Conservation (phyloP, 2,113 vertebrate genomes). For the Cavia aperea region DNA sequence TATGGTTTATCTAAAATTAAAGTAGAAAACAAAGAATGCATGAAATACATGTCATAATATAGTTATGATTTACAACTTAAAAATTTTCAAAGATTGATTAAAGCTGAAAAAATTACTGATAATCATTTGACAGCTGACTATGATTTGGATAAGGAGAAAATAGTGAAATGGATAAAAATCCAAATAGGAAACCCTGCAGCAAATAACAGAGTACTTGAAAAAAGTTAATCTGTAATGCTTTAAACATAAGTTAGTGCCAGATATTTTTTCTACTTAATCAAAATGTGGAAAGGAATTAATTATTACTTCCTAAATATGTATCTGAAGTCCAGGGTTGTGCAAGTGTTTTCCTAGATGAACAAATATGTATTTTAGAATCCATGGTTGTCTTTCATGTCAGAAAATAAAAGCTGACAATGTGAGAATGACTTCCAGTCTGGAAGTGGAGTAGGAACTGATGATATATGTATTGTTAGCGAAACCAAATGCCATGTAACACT, state of each 20-base stretch:
- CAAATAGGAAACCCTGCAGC: background rate
- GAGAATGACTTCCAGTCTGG: conserved; percentile 37
- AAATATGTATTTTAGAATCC: conserved; percentile 47
- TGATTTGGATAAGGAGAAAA: background rate
- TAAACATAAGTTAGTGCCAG: background rate
- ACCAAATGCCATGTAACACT: background rate
- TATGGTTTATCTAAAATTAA: background rate
- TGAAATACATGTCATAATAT: background rate
- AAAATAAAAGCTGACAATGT: conserved; percentile 40
- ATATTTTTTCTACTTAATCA: background rate
- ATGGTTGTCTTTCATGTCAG: conserved; percentile 29
- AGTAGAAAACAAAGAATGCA: background rate
- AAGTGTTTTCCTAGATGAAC: conserved; percentile 47
- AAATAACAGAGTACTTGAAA: background rate
- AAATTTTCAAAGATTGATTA: background rate
- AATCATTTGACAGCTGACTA: background rate
- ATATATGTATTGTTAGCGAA: background rate
- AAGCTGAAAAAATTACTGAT: background rate
- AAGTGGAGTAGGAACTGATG: background rate
- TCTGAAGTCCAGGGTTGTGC: background rate
- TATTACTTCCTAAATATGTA: conserved; percentile 7
- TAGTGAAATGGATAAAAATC: background rate
- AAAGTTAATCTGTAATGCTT: background rate
- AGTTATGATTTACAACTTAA: background rate
- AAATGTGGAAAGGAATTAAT: conserved; percentile 41